These are phyloP conservation scores for Heteromyza rotundicornis DNA, from an alignment of 2,888 invertebrate genomes.

Conservation along the genomic window DNA sequence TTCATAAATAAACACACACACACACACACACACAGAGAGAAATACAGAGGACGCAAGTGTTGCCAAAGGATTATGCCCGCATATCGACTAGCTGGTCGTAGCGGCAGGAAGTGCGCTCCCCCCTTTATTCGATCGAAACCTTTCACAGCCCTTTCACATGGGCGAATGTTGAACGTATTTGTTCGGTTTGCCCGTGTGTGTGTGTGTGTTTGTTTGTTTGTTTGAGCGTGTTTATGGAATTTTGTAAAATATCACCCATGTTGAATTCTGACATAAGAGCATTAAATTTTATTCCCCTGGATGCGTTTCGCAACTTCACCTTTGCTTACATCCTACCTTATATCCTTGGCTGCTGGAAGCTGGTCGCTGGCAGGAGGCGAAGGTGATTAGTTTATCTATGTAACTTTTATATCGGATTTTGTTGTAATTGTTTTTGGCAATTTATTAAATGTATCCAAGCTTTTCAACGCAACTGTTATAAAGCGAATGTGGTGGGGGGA, in stretches of 20 bases:
- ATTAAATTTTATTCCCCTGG: slow-evolving; percentile 26
- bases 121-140: slow-evolving; percentile 8
- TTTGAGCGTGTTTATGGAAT: slow-evolving; percentile 12
- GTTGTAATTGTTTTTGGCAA: slow-evolving; percentile 28
- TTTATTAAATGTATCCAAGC: slow-evolving; percentile 23
- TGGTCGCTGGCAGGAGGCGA: too few relatives aligned
- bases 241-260: slow-evolving; percentile 21
- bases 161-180: neutral
- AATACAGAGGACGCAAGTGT: neutral
- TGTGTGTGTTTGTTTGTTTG: slow-evolving; percentile 7
- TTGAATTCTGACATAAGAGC: slow-evolving; percentile 27
- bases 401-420: slow-evolving; percentile 17
- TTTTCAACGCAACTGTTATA: too few relatives aligned
- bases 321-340: neutral
- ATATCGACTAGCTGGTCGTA: neutral
- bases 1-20: neutral
- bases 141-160: too few relatives aligned
- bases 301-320: slow-evolving; percentile 18
- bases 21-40: neutral
- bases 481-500: too few relatives aligned
- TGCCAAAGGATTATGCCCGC: slow-evolving; percentile 7
- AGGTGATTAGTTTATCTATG: neutral
- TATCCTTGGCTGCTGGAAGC: too few relatives aligned
- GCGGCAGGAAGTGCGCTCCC: slow-evolving; percentile 11
- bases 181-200: neutral